phyloP scores from a whole-genome alignment of 1,140 invertebrate genomes.

The Calosoma granatense region DNA sequence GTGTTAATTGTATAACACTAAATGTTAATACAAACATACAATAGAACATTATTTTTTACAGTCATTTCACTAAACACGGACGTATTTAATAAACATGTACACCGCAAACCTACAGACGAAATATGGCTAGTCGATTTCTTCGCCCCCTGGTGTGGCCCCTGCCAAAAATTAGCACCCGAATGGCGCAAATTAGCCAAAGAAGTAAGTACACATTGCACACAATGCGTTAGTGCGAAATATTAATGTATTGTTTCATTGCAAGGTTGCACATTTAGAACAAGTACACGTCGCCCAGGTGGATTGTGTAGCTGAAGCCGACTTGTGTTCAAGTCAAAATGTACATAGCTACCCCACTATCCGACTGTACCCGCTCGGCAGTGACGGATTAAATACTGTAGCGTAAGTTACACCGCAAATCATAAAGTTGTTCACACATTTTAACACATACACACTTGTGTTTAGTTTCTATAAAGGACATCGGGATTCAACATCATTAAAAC shows the following conservation, averaged over 20 bases:
- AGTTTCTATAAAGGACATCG: conserved; percentile 51
- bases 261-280: conserved; percentile 33
- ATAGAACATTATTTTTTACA: conserved; percentile 27
- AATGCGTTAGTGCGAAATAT: conserved; percentile 7
- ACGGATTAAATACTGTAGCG: conserved; percentile 39
- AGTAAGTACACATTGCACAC: conserved; percentile 19
- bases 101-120: conserved; percentile 48
- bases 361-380: conserved; percentile 48
- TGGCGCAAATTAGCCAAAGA: conserved; percentile 70
- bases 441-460: conserved; percentile 10
- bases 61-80: conserved; percentile 45
- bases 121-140: conserved; percentile 82
- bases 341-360: conserved; percentile 61
- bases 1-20: conserved; percentile 8
- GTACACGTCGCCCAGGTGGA: conserved; percentile 59
- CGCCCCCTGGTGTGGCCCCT: conserved; percentile 75
- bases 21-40: too few species aligned
- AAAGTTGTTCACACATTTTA: conserved; percentile 13
- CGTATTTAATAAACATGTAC: conserved; percentile 46
- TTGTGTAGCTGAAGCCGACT: conserved; percentile 45
- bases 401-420: conserved; percentile 34
- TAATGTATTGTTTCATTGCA: conserved; percentile 55
- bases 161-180: conserved; percentile 64
- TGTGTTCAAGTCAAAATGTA: conserved; percentile 50
- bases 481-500: conserved; percentile 45